Evolutionary conservation across 2,888 invertebrate species (phyloP).

Genomic region (Coronaproctus castanopsis): DNA sequence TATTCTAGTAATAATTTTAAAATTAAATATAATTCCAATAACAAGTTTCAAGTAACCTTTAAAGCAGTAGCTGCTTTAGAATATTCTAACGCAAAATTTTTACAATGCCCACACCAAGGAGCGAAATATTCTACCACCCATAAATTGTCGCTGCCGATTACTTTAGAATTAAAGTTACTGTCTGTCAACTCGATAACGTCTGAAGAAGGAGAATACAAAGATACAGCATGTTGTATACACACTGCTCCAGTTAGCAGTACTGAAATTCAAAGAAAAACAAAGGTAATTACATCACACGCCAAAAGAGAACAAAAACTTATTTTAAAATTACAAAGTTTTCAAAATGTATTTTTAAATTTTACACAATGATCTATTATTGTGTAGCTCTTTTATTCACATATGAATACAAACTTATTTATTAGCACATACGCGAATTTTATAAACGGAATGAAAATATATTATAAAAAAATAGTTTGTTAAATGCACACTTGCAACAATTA

Average conservation of each 20-base stretch:
- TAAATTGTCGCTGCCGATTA: constrained; percentile 60
- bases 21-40: too few species aligned
- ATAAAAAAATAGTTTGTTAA: too few species aligned
- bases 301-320: background rate
- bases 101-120: constrained; percentile 90
- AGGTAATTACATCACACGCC: background rate
- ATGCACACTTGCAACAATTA: too few species aligned
- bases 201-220: constrained; percentile 33
- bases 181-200: constrained; percentile 73
- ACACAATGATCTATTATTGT: too few species aligned
- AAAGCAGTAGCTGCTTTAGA: constrained; percentile 79
- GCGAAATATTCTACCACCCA: constrained; percentile 96
- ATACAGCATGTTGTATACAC: background rate
- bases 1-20: background rate
- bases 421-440: too few species aligned
- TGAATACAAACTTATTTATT: too few species aligned
- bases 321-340: background rate
- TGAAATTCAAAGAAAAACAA: background rate
- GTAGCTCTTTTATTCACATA: too few species aligned
- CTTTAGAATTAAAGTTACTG: constrained; percentile 65
- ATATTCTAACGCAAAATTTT: constrained; percentile 77
- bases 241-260: background rate
- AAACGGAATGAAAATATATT: too few species aligned
- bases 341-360: too few species aligned
- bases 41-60: too few species aligned